These are phyloP conservation scores for Hypercompe scribonia DNA, from an alignment of 2,888 invertebrate genomes.

Conservation along the genomic window DNA sequence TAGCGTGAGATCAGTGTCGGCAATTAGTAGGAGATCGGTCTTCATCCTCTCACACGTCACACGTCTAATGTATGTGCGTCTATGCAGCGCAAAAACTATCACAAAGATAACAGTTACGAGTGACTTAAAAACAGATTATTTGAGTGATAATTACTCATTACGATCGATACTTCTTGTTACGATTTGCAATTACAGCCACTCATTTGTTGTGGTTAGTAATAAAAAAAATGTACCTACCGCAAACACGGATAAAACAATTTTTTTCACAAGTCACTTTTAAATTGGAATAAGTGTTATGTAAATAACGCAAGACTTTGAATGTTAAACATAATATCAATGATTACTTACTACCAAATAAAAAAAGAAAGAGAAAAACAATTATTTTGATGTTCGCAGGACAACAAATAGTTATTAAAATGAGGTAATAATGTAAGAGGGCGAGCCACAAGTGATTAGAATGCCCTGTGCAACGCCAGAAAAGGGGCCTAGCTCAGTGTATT, in stretches of 20 bases:
- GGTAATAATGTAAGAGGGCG: no score
- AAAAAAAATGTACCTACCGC: not conserved
- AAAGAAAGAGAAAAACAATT: no score
- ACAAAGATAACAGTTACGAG: not conserved
- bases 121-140: not conserved
- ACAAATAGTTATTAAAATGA: no score
- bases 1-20: constrained; percentile 59
- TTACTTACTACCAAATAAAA: not conserved
- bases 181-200: not conserved
- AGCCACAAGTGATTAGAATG: no score
- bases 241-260: no score
- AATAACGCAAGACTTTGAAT: no score
- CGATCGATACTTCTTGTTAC: not conserved
- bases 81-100: constrained; percentile 2
- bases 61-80: not conserved
- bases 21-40: constrained; percentile 63
- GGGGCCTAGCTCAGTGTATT: no score
- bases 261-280: not conserved
- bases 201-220: not conserved
- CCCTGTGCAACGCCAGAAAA: no score
- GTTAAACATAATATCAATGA: not conserved
- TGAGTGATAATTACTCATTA: not conserved
- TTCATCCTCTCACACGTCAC: constrained; percentile 15
- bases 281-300: not conserved
- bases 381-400: no score